Evolutionary conservation across 1,140 invertebrate species (phyloP).

Genomic region (Drosophila ambigua): DNA sequence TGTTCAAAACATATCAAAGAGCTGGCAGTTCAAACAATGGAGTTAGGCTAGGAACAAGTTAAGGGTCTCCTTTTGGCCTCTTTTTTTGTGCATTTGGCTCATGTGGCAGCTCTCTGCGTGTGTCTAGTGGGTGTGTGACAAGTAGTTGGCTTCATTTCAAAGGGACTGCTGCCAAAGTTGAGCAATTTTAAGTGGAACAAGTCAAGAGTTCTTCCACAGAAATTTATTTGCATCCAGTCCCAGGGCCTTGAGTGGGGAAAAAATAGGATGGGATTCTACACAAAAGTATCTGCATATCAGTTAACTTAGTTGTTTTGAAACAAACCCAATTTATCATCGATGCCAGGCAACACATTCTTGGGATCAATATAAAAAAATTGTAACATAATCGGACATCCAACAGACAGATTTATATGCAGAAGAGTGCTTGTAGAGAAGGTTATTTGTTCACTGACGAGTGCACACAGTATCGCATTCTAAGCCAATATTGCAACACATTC

Average conservation of each 20-base stretch:
- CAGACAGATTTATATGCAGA: constrained; percentile 18
- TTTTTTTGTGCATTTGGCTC: constrained; percentile 32
- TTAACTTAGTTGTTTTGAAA: constrained; percentile 6
- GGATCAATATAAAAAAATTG: constrained; percentile 24
- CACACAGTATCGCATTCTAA: constrained; percentile 45
- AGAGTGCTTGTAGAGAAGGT: constrained; percentile 7
- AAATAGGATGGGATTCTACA: constrained; percentile 13
- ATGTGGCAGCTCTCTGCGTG: constrained; percentile 16
- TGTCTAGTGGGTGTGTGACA: constrained; percentile 39
- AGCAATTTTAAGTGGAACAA: constrained; percentile 35
- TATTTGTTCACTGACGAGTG: constrained; percentile 49
- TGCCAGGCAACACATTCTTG: constrained; percentile 17
- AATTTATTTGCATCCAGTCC: too few species aligned
- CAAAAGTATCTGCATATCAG: constrained; percentile 1
- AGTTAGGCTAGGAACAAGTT: constrained; percentile 26
- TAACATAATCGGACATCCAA: constrained; percentile 21
- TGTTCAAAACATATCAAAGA: constrained; percentile 46
- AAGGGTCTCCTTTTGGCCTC: constrained; percentile 49
- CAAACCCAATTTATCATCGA: constrained; percentile 31
- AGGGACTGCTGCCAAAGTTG: constrained; percentile 48
- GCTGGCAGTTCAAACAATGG: constrained; percentile 32
- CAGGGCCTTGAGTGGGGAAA: not conserved
- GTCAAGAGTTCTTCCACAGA: constrained; percentile 24
- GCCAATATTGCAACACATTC: constrained; percentile 45
- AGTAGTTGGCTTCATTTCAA: constrained; percentile 71